Conservation (phyloP, 2,113 vertebrate species). For the Struthio camelus region DNA sequence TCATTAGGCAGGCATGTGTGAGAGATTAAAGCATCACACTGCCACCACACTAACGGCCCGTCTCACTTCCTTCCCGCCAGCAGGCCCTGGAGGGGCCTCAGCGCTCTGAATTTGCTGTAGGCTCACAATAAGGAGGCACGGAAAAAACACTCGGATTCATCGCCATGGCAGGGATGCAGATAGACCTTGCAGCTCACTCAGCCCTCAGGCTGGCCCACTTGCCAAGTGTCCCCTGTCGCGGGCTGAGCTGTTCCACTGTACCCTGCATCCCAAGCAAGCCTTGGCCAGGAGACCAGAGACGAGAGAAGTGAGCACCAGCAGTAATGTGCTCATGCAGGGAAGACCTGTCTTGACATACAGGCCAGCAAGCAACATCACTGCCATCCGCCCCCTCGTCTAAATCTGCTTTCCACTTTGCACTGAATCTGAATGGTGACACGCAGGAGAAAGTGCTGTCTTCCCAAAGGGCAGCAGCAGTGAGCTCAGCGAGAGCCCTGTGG, state of each 20-base stretch:
- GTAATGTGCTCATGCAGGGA: background rate
- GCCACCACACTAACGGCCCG: fast-evolving
- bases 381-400: background rate
- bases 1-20: fast-evolving
- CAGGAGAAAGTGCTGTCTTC: background rate
- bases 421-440: background rate
- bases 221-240: background rate
- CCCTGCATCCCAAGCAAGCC: background rate
- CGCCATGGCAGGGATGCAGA: background rate
- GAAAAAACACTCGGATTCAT: background rate
- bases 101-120: background rate
- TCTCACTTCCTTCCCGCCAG: background rate
- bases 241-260: background rate
- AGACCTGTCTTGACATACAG: background rate
- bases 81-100: background rate
- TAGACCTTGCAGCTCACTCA: background rate
- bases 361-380: background rate
- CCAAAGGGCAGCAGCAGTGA: background rate
- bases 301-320: background rate
- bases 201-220: background rate
- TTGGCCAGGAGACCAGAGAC: background rate
- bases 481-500: background rate
- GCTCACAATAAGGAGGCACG: background rate
- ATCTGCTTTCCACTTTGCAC: background rate
- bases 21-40: background rate